Percentiles rank a stretch among this genome's conserved stretches.
phyloP scores from a whole-genome alignment of 2,113 vertebrate species.

The Circaetus cinerascens region DNA sequence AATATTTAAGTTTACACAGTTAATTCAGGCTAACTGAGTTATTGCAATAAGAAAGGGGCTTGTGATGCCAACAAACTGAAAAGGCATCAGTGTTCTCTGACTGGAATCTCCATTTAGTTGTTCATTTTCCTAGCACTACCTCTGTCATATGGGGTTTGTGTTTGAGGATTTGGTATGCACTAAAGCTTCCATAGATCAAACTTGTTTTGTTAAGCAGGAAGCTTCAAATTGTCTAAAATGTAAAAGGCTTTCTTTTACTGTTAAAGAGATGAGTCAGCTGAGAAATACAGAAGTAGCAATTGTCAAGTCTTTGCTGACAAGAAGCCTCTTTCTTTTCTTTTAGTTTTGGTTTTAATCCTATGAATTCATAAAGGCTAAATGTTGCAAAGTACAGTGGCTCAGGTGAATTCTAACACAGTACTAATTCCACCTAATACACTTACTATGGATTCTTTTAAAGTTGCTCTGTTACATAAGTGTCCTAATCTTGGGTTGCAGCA shows the following conservation, averaged over 20 bases:
- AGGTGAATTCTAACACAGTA: conserved; percentile 42
- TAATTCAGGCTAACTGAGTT: conserved; percentile 22
- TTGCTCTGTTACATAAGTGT: conserved; percentile 26
- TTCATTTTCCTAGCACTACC: not conserved
- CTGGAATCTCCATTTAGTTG: not conserved
- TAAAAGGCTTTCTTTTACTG: not conserved
- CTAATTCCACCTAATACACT: conserved; percentile 49
- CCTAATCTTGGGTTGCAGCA: conserved; percentile 34
- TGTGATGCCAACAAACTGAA: not conserved
- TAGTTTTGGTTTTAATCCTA: not conserved
- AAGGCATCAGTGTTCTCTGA: not conserved
- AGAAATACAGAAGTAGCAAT: not conserved
- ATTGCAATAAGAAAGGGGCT: conserved; percentile 24
- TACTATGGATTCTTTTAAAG: not conserved
- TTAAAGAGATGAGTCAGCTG: not conserved
- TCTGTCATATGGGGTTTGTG: not conserved
- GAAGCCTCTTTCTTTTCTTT: conserved; percentile 65
- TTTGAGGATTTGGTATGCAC: not conserved
- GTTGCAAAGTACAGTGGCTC: not conserved
- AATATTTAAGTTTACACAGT: not conserved
- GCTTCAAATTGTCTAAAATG: not conserved
- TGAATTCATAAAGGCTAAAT: not conserved
- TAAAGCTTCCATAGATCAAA: not conserved
- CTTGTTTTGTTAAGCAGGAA: not conserved
- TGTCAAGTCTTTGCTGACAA: not conserved